Base-by-base conservation (phyloP, 2,888 invertebrate genomes). In the Chelonus formosanus region DNA sequence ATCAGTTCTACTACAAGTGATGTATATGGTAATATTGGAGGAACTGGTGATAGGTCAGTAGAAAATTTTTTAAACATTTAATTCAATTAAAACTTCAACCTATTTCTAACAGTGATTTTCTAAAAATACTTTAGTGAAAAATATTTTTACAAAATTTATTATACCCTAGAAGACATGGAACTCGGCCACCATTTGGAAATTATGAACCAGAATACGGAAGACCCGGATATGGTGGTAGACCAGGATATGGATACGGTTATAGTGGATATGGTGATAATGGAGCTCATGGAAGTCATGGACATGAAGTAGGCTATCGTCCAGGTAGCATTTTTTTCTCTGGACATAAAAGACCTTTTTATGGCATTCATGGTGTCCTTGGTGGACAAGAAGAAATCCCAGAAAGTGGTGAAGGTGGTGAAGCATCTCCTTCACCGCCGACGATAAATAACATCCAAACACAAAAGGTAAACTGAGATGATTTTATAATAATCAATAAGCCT, bases 361-460 rank as follows among this genome's bases (percentile, higher is more conserved):
- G 80, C 32, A 63, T 77, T 65, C 73, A 74, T 35, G 77, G 78
- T 5, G 74, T 69, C 35, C 44, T 78, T 48, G 76, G 70, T 20
- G 76, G 74, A 7, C 74, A 73, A 10, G 77, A 76, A 10, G 74
- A 78, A 54, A 76, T 77, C 48, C 68, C 67, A 4, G 76, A 72
- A 8, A 56, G 55, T 40, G 45, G 44, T 3, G 58, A 53, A 3
- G 52, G 45, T 7, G 67, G 44, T 52, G n/a, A n/a, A n/a, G 50
- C 44, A 20, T 48, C 71, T 6, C 68, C 69, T 34, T 61, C 55
- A n/a, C 63, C 60, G 35, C 57, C 75, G 7, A 57, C 40, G 40
- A 40, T 40, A 5, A 5, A 65, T 20, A 77, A 77, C 68, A 71
- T 81, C 43, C 79, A 81, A 35, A 74, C 81, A 3, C 81, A 81